Conservation (phyloP, 2,797 vertebrate genomes). For the Aselliscus stoliczkanus region DNA sequence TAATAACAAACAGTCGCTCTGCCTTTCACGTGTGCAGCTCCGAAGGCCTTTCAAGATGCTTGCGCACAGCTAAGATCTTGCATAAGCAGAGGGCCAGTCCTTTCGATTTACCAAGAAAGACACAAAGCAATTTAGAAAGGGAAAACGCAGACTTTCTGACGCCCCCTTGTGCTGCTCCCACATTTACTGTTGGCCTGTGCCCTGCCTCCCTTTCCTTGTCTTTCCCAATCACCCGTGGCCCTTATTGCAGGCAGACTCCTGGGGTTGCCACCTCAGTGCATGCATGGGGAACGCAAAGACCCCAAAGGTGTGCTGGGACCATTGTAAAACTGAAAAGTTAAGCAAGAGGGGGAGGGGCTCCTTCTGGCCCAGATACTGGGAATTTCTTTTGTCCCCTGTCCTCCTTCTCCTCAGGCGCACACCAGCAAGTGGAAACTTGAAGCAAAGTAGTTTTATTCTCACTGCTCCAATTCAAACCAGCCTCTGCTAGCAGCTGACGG, state of each 20-base stretch:
- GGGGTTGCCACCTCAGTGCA: background rate
- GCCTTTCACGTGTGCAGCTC: background rate
- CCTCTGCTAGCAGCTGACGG: background rate
- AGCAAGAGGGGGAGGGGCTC: background rate
- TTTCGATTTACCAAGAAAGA: background rate
- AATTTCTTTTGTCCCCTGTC: background rate
- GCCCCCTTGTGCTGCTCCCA: rapidly evolving
- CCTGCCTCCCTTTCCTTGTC: background rate
- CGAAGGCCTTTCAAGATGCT: background rate
- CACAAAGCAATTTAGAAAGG: background rate
- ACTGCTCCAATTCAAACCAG: background rate
- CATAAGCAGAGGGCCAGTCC: background rate
- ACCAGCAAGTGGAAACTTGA: background rate
- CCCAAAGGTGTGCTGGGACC: background rate
- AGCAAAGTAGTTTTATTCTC: background rate
- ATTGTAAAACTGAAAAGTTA: background rate
- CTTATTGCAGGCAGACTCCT: background rate
- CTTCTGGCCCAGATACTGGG: background rate
- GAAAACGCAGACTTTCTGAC: background rate
- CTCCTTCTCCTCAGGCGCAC: background rate
- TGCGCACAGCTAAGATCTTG: background rate
- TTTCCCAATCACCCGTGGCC: background rate
- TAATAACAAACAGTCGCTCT: background rate
- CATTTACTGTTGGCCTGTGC: background rate
- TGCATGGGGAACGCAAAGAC: background rate